phyloP scores from a whole-genome alignment of 1,140 invertebrate species.

The Drosophila mojavensis region DNA sequence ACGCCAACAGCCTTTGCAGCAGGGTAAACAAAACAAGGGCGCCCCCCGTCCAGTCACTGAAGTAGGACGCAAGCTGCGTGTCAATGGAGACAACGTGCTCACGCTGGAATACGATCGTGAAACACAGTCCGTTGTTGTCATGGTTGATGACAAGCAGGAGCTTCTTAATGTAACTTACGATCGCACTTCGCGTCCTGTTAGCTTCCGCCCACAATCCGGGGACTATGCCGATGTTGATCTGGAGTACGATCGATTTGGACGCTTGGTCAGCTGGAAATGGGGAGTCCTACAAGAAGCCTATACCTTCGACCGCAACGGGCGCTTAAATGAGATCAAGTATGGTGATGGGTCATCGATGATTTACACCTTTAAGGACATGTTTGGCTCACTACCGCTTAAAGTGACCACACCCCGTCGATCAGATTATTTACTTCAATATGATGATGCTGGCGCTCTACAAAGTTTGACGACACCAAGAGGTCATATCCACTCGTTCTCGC shows the following conservation, averaged over 20 bases:
- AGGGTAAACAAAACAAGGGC: constrained; percentile 86
- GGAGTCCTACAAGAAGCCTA: constrained; percentile 95
- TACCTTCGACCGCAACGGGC: constrained; percentile 93
- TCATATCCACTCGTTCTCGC: constrained; percentile 95
- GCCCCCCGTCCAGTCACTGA: constrained; percentile 89
- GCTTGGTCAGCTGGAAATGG: constrained; percentile 95
- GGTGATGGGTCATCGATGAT: constrained; percentile 93
- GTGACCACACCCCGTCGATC: constrained; percentile 96
- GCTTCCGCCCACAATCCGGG: constrained; percentile 94
- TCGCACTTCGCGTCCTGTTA: constrained; percentile 93
- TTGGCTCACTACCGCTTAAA: constrained; percentile 94
- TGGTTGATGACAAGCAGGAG: constrained; percentile 94
- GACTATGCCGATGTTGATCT: constrained; percentile 94
- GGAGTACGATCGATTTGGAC: constrained; percentile 96
- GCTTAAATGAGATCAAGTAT: constrained; percentile 94
- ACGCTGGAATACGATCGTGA: constrained; percentile 96
- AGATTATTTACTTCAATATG: constrained; percentile 96
- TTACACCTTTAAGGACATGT: constrained; percentile 95
- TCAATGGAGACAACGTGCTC: constrained; percentile 96
- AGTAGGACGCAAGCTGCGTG: constrained; percentile 92
- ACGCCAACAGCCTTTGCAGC: constrained; percentile 85
- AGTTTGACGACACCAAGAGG: constrained; percentile 95
- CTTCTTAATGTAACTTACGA: constrained; percentile 97
- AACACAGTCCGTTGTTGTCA: constrained; percentile 94
- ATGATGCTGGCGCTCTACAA: constrained; percentile 95